phyloP scores from a whole-genome alignment of 2,888 invertebrate species.

The Pterostichus madidus region DNA sequence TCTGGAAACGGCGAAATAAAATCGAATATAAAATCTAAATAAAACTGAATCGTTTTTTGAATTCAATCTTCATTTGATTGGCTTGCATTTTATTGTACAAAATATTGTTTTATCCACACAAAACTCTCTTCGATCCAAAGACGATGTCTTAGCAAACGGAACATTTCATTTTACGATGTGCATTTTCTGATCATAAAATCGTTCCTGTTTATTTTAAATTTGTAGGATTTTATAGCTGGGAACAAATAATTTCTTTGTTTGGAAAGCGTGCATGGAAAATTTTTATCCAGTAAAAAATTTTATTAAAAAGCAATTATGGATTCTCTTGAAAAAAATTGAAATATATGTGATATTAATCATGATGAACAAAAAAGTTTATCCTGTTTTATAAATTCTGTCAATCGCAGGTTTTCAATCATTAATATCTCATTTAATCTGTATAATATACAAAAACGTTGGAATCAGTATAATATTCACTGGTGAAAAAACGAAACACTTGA shows the following conservation, averaged over 20 bases:
- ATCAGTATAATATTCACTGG: too few relatives aligned
- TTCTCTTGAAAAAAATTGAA: neutral
- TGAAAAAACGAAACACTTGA: too few relatives aligned
- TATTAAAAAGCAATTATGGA: conserved; percentile 1
- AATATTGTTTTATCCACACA: conserved; percentile 54
- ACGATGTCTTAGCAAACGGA: conserved; percentile 27
- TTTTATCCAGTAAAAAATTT: neutral
- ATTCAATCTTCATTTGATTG: conserved; percentile 56
- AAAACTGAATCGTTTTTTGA: conserved; percentile 43
- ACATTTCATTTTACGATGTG: conserved; percentile 40
- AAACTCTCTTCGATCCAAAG: conserved; percentile 11
- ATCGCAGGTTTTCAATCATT: conserved; percentile 4
- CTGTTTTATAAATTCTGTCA: conserved; percentile 5
- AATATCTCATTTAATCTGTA: conserved; percentile 1
- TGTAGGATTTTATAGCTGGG: conserved; percentile 2
- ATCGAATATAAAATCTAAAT: conserved; percentile 34
- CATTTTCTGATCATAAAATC: conserved; percentile 50
- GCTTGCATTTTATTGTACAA: conserved; percentile 49
- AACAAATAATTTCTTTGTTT: conserved; percentile 32
- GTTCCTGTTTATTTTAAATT: conserved; percentile 48
- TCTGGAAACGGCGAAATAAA: conserved; percentile 18
- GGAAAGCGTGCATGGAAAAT: conserved; percentile 4
- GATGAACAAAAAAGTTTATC: neutral
- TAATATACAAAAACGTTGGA: neutral
- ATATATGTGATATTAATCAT: conserved; percentile 8